A percentile compares a stretch with the other conserved stretches of the same genome.
Conservation (phyloP, 2,888 invertebrate genomes). For the Arenicola marina region DNA sequence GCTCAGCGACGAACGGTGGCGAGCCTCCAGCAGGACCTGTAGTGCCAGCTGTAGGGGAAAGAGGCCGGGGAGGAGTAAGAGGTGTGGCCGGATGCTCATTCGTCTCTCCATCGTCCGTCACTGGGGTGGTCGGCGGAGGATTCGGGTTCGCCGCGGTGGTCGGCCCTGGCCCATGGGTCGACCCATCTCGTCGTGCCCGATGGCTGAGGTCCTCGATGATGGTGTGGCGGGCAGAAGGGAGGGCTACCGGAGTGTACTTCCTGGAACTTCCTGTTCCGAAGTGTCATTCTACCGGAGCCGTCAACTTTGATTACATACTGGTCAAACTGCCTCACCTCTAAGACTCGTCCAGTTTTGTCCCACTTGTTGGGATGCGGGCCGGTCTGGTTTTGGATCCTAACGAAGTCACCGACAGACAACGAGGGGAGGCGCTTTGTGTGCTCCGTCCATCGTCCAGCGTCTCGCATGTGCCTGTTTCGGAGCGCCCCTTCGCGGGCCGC, state of each 20-base stretch:
- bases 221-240: conserved; percentile 2
- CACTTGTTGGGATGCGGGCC: conserved; percentile 36
- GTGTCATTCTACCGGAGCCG: conserved; percentile 30
- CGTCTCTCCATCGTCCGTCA: too few species aligned
- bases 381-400: conserved; percentile 36
- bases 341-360: conserved; percentile 38
- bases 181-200: too few species aligned
- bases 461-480: conserved; percentile 35
- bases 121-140: too few species aligned
- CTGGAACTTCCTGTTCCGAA: conserved; percentile 28
- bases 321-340: conserved; percentile 36
- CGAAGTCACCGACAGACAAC: conserved; percentile 29
- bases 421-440: conserved; percentile 34
- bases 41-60: too few species aligned
- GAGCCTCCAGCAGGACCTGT: too few species aligned
- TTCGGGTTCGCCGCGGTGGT: too few species aligned
- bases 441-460: conserved; percentile 28
- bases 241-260: conserved; percentile 20
- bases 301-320: conserved; percentile 30
- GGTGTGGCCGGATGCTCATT: too few species aligned
- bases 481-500: conserved; percentile 31
- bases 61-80: too few species aligned
- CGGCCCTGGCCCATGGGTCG: too few species aligned
- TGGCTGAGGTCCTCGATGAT: too few species aligned
- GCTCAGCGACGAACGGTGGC: too few species aligned